Evolutionary conservation across 2,797 vertebrate species (phyloP), one percentile per base, ranked within the genome.

Genomic region (Chloroceryle inda): DNA sequence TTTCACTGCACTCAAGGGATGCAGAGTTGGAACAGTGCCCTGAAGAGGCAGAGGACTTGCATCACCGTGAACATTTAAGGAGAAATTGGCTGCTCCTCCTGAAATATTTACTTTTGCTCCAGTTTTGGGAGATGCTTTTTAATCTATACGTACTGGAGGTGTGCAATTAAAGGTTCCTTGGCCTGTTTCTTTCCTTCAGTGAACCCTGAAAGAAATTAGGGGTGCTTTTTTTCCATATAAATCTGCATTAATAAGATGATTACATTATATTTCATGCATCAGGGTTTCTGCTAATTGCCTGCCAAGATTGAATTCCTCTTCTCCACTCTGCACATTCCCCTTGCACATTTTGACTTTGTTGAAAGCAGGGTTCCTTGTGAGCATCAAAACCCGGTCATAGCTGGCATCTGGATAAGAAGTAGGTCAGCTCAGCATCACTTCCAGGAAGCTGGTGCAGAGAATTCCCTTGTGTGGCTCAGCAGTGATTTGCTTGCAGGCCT

Each of bases 271-370:
- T 93, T 88, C 52, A 87, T 85, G 74, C 38, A 40, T 86, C 63
- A 82, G 7, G 5, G 20, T 87, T 79, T 94, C 86, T 89, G 35
- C 45, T 85, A 89, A 82, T 89, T 94, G 63, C 40, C 78, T 95
- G 49, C 44, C 52, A 82, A 67, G 67, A 94, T 35, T 58, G 3
- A 92, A 90, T 88, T 92, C 23, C 27, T 82, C 11, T 89, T 91
- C 49, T 35, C 19, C 16, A 38, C 50, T 73, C 62, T 84, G 42
- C 40, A 66, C 1, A 0, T 83, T 71, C 56, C 58, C 64, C 40
- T 38, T 62, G 27, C 0, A 1, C 72, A 27, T 92, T 92, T 78
- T 6, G 5, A 44, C n/a, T 88, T 31, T 15, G 68, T 69, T 84
- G 50, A 86, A 81, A 75, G 52, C 31, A 14, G 42, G 21, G 38